Evolutionary conservation across 1,140 invertebrate species (phyloP), one percentile per base, ranked within the genome.

Genomic region (Lamellibrachia luymesi): DNA sequence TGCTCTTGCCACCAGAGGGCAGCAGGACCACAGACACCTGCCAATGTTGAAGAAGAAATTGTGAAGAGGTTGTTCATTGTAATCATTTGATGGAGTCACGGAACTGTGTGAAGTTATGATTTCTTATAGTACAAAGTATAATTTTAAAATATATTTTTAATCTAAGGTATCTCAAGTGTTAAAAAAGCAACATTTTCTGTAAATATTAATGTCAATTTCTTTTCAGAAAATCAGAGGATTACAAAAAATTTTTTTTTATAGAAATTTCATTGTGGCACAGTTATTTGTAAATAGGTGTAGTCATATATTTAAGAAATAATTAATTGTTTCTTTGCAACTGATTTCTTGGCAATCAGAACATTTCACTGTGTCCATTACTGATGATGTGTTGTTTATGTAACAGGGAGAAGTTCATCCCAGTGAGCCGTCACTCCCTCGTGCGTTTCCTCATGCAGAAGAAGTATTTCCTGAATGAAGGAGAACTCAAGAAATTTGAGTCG

Each of bases 401-500:
- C 93, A 96, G 96, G 93, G 96, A 96, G 92, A 94, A 94, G n/a
- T 96, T 95, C 93, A 96, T 96, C 92, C 95, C 96, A 4, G 94
- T 96, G 2, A 96, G 95, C 13, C 93, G 95, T 51, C 93, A 93
- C 38, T 95, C 96, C 13, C 64, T 96, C 2, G 94, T 96, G 8
- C 94, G 95, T 1, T 94, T 95, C 92, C 92, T 96, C 25, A 92
- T 96, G 92, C 93, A 95, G 92, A 94, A 96, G 90, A 94, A 95
- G 93, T 93, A 94, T 10, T 94, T 95, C n/a, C 94, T 96, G 13
- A 95, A 94, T 25, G 94, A 94, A 6, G 93, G 94, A 49, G 96
- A 96, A 92, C 94, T 94, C 90, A 95, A 95, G 93, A 93, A 93
- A 7, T 96, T 96, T 95, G 95, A 95, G 56, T 94, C 95, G 91